Evolutionary conservation across 2,797 vertebrate genomes (phyloP), one percentile per base, ranked within the genome.

Genomic region (Aplochiton taeniatus): DNA sequence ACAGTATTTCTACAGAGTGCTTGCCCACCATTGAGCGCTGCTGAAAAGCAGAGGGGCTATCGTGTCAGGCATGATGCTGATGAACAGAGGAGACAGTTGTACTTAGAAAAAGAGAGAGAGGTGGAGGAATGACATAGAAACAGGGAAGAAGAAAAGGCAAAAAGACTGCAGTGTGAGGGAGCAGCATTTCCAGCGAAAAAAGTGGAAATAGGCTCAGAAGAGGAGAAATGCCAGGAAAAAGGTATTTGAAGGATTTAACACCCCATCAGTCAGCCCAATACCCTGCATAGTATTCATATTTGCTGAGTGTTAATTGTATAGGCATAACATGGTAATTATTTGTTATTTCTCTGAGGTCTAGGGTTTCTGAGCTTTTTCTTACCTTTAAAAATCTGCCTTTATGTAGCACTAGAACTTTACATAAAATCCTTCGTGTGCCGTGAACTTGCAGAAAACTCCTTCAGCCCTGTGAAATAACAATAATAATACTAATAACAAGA

Each of bases 1-100:
- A n/a, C n/a, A n/a, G n/a, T n/a, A 31, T 31, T 31, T 31, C 31
- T 31, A 31, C 31, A 31, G 31, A 31, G 31, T 31, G 2, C 31
- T 31, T 31, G 51, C 51, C 14, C 63, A 56, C 63, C 12, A 52
- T 46, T 67, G 51, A 52, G 47, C 14, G 49, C 57, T 44, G 65
- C 65, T 53, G 57, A 54, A 60, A 61, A 53, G 65, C 65, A 67
- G 65, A 59, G 65, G 17, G 31, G 41, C 48, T 67, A 68, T n/a
- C 59, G 45, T 68, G 66, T 43, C 14, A 41, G 51, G 51, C 50
- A 41, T 55, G 66, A 55, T 56, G 50, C 59, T 54, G 58, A 62
- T 62, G 52, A 17, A 62, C 51, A 68, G 66, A 62, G 52, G 58
- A 68, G 66, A 62, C 51, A 48, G 57, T 31, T 50, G 50, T 59